These are phyloP conservation scores for Metaphire vulgaris DNA, from an alignment of 1,140 invertebrate genomes.

Conservation along the genomic window DNA sequence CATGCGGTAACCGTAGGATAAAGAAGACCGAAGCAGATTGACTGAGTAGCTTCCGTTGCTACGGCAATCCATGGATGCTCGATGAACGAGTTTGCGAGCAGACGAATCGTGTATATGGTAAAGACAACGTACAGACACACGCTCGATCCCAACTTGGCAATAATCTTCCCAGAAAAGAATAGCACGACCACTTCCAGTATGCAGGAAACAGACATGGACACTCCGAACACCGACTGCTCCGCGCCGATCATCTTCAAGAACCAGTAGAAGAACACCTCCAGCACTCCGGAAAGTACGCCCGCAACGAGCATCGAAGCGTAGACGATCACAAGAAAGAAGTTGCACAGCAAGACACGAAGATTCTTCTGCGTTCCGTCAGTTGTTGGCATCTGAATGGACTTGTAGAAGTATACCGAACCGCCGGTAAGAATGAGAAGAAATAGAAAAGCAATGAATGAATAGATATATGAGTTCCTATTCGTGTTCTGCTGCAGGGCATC, in stretches of 20 bases:
- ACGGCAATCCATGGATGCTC: conserved; percentile 66
- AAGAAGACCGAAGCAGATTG: conserved; percentile 78
- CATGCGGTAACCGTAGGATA: conserved; percentile 84
- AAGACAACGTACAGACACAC: conserved; percentile 74
- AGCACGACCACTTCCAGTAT: conserved; percentile 76
- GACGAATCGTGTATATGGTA: conserved; percentile 66
- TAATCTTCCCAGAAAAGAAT: conserved; percentile 66
- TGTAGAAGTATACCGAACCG: conserved; percentile 29
- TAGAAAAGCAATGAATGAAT: conserved; percentile 32
- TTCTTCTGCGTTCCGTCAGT: not conserved
- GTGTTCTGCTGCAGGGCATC: conserved; percentile 30
- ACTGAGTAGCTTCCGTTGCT: conserved; percentile 76
- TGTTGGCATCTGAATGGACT: not conserved
- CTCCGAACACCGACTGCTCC: conserved; percentile 72
- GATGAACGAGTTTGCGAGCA: conserved; percentile 73
- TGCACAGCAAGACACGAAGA: conserved; percentile 18
- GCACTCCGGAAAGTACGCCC: conserved; percentile 60
- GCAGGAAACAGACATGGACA: conserved; percentile 71
- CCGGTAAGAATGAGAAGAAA: conserved; percentile 38
- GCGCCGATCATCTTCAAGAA: conserved; percentile 68
- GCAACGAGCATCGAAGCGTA: not conserved
- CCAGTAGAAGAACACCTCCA: conserved; percentile 88
- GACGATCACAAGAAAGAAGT: conserved; percentile 10
- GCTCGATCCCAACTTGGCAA: conserved; percentile 74
- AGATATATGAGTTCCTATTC: conserved; percentile 17